phyloP scores from a whole-genome alignment of 2,113 vertebrate genomes.

The Eira barbara region DNA sequence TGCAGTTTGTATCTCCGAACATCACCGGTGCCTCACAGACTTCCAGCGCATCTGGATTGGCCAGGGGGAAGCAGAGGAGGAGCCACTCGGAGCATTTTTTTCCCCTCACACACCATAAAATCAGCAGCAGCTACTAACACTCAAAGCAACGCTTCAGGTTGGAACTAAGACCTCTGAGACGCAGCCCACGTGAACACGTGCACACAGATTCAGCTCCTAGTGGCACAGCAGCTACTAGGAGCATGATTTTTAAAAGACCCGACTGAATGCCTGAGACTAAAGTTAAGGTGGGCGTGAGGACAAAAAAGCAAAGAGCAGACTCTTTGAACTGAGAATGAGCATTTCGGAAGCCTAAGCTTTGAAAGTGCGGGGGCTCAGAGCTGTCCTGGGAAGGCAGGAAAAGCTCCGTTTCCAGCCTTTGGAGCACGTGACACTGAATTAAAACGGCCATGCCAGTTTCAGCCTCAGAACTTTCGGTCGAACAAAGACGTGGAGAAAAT shows the following conservation, averaged over 20 bases:
- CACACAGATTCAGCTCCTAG: not conserved
- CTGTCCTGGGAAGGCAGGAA: slow-evolving; percentile 25
- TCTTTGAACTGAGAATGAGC: slow-evolving; percentile 35
- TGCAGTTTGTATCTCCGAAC: slow-evolving; percentile 40
- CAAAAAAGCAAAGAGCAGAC: not conserved
- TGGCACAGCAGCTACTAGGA: not conserved
- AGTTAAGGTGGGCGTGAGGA: not conserved
- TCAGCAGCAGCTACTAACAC: slow-evolving; percentile 63
- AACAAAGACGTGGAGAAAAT: not conserved
- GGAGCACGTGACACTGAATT: not conserved
- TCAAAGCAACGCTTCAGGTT: slow-evolving; percentile 12
- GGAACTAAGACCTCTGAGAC: slow-evolving; percentile 18
- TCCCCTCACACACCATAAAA: slow-evolving; percentile 51
- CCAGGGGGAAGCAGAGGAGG: slow-evolving; percentile 77
- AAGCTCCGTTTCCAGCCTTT: slow-evolving; percentile 12
- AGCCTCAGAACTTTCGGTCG: not conserved
- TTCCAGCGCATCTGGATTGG: slow-evolving; percentile 77
- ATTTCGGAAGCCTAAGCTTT: slow-evolving; percentile 22
- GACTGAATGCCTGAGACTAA: slow-evolving; percentile 5
- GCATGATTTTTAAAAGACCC: not conserved
- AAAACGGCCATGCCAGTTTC: not conserved
- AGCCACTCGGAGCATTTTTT: slow-evolving; percentile 54
- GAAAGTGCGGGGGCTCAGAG: slow-evolving; percentile 37
- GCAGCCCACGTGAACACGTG: slow-evolving; percentile 36
- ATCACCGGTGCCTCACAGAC: slow-evolving; percentile 43